phyloP scores from a whole-genome alignment of 2,888 invertebrate genomes.

The Stramonita haemastoma region DNA sequence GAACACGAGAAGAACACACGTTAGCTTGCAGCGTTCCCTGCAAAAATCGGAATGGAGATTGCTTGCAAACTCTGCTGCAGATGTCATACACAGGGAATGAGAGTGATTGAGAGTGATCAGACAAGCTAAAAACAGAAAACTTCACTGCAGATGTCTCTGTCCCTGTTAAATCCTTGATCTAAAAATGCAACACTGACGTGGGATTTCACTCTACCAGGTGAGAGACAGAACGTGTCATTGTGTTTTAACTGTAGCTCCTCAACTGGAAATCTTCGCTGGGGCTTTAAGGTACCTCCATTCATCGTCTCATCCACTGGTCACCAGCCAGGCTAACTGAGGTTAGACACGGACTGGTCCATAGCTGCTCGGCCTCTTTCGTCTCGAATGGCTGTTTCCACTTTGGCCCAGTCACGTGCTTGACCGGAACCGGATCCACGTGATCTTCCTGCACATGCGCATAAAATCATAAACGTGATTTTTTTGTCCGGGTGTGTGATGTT shows the following conservation, averaged over 20 bases:
- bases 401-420: conserved; percentile 20
- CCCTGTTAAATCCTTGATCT: too few species aligned
- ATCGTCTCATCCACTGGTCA: neutral
- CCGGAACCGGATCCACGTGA: neutral
- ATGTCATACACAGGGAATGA: neutral
- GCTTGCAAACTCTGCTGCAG: neutral
- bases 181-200: neutral
- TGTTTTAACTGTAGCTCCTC: neutral
- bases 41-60: too few species aligned
- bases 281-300: neutral
- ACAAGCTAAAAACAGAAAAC: neutral
- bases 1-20: neutral
- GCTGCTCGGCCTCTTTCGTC: neutral
- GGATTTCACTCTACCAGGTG: neutral
- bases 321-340: neutral
- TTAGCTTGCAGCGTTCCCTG: neutral
- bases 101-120: neutral
- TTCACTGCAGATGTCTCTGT: neutral
- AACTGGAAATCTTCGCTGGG: neutral
- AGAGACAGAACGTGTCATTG: neutral
- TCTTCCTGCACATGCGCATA: conserved; percentile 22
- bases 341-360: neutral
- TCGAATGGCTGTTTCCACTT: conserved; percentile 24
- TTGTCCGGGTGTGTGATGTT: too few species aligned
- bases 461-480: neutral